Conservation (phyloP, 2,888 invertebrate species). For the Xylota sylvarum region DNA sequence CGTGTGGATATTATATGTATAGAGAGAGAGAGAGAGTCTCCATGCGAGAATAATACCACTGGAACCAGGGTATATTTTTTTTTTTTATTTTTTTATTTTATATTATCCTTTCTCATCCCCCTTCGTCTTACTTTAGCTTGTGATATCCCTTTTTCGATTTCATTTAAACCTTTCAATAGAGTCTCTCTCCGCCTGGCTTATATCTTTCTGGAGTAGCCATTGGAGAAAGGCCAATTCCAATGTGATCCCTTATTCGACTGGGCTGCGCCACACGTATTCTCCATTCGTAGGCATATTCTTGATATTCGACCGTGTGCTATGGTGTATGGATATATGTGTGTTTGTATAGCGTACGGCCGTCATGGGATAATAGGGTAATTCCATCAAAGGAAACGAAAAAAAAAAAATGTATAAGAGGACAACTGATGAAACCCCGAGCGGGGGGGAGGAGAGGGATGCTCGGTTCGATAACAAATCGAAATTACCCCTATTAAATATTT, state of each 20-base stretch:
- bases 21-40: slow-evolving; percentile 19
- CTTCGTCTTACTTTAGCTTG: slow-evolving; percentile 32
- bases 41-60: slow-evolving; percentile 67
- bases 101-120: slow-evolving; percentile 75
- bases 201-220: slow-evolving; percentile 75
- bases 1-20: neutral
- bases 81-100: slow-evolving; percentile 62
- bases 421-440: slow-evolving; percentile 48
- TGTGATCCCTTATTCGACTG: slow-evolving; percentile 70
- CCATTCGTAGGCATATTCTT: slow-evolving; percentile 66
- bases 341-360: slow-evolving; percentile 66
- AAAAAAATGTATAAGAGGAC: slow-evolving; percentile 27
- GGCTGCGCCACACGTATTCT: slow-evolving; percentile 47
- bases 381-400: slow-evolving; percentile 73
- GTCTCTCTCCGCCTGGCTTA: slow-evolving; percentile 56
- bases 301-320: slow-evolving; percentile 71
- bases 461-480: slow-evolving; percentile 77
- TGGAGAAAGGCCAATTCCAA: slow-evolving; percentile 77
- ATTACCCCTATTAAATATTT: slow-evolving; percentile 79
- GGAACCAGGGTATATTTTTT: slow-evolving; percentile 77
- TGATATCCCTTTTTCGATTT: slow-evolving; percentile 77
- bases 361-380: slow-evolving; percentile 79
- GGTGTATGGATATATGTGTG: slow-evolving; percentile 16
- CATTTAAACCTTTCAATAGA: slow-evolving; percentile 77
- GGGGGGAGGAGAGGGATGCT: slow-evolving; percentile 52